Evolutionary conservation across 1,140 invertebrate genomes (phyloP), one percentile per base, ranked within the genome.

Genomic region (Euwallacea fornicatus): DNA sequence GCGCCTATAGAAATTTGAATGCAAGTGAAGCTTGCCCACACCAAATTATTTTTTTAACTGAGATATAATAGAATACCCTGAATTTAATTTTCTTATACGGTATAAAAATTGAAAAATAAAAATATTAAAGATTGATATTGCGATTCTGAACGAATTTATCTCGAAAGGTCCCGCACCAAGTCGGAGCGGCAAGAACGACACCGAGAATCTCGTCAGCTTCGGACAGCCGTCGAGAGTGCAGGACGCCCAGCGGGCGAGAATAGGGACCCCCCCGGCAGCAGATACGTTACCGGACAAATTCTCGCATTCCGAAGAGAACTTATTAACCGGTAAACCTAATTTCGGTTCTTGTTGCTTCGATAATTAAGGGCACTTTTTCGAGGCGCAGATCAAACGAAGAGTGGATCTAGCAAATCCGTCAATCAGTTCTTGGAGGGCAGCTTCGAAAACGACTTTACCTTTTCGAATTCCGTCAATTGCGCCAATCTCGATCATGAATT

Each of bases 301-400:
- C 75, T 78, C 71, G 74, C 78, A 67, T 76, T 72, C 71, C 71
- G 77, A 71, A 73, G 79, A 77, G 76, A 78, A 73, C 71, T 78
- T 60, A 68, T 80, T 61, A 70, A 78, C 66, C 66, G 71, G 74
- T 75, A 63, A 56, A 43, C 15, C 21, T 13, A n/a, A 61, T 33
- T 41, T 6, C 21, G 41, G 10, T 61, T 61, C 55, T 33, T 7
- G 3, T 13, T n/a, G 6, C 10, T 58, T 58, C 9, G 2, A 58
- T 16, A 58, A n/a, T 58, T 58, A 11, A 58, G 16, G 10, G 1
- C 16, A 58, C 9, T 16, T 2, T 61, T 41, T 2, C 41, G 2
- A 0, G 16, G 10, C 15, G 13, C 46, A 73, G 77, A 75, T 74
- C 76, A 68, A 69, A 80, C 62, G 77, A 80, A 76, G 77, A 80